Evolutionary conservation across 2,113 vertebrate genomes (phyloP), one percentile per base, ranked within the genome.

Genomic region (Monopterus albus): DNA sequence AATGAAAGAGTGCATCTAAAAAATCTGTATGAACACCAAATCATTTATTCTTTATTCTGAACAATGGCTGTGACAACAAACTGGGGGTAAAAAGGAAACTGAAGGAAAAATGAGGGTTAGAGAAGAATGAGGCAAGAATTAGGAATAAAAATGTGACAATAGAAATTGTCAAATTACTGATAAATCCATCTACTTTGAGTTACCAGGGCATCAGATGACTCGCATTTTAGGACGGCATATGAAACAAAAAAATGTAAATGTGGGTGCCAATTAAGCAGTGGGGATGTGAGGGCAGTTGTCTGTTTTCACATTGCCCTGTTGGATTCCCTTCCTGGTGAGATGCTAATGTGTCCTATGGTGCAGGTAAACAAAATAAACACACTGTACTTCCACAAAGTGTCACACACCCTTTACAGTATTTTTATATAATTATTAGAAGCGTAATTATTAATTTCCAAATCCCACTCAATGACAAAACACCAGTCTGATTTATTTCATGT

Each of bases 261-360:
- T 60, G 52, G 72, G 18, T 61, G 64, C 36, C 77, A 82, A 80
- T 87, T 62, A 80, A 80, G 52, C 76, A 71, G 52, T n/a, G 7
- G 51, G 35, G 52, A 46, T 79, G 39, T 61, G 45, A 42, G 75
- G 53, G 66, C 67, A 50, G 55, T 53, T 33, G 6, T 46, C 60
- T 72, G 63, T 69, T 53, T 75, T 84, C 12, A 64, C 53, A 59
- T 50, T 29, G 18, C 38, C 33, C 53, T 73, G 60, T 49, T 72
- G 46, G 66, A 60, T 75, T 78, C 10, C 18, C 12, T 55, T 69
- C 11, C 47, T 63, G 25, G 29, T 35, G 47, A 75, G 38, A 59
- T 74, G 63, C 20, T 73, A 73, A 71, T 66, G 57, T 73, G 35
- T 50, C 38, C 46, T 57, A 14, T 20, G 25, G 57, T 46, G 50